Percentiles rank a stretch among this genome's conserved stretches.
These are phyloP conservation scores for Tachina grossa DNA, from an alignment of 2,888 invertebrate genomes.

Conservation along the genomic window DNA sequence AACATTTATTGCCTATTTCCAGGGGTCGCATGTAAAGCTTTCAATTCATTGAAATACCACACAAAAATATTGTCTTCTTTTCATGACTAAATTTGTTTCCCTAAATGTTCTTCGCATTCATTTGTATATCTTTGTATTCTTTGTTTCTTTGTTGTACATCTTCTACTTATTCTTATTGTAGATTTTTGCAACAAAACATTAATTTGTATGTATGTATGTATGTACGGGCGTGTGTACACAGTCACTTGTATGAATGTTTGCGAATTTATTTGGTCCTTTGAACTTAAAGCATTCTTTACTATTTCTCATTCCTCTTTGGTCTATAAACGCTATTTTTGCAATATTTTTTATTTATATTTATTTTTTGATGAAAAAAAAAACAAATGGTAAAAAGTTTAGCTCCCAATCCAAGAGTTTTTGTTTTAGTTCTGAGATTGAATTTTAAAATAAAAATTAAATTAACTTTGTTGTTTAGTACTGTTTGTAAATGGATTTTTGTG, in stretches of 20 bases:
- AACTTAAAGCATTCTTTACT: slow-evolving; percentile 36
- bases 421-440: slow-evolving; percentile 80
- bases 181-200: slow-evolving; percentile 32
- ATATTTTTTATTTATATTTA: slow-evolving; percentile 17
- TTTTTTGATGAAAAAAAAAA: slow-evolving; percentile 1
- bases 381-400: slow-evolving; percentile 38
- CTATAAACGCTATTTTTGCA: slow-evolving; percentile 39
- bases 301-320: slow-evolving; percentile 36
- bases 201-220: neutral
- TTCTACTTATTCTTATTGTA: slow-evolving; percentile 36
- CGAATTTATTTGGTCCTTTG: slow-evolving; percentile 49
- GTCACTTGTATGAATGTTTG: slow-evolving; percentile 22
- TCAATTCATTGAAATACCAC: neutral
- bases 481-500: slow-evolving; percentile 71
- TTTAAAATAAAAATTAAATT: slow-evolving; percentile 79
- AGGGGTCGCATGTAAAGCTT: too few species aligned
- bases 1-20: too few species aligned
- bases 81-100: slow-evolving; percentile 12
- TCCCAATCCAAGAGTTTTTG: slow-evolving; percentile 75
- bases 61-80: neutral
- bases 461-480: slow-evolving; percentile 73
- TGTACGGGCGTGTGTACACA: neutral
- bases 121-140: slow-evolving; percentile 22
- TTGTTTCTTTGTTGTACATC: slow-evolving; percentile 42
- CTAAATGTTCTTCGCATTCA: slow-evolving; percentile 6